A percentile compares a stretch with the other conserved stretches of the same genome.
Evolutionary conservation across 2,888 invertebrate species (phyloP).

Genomic region (Euzophera pinguis): DNA sequence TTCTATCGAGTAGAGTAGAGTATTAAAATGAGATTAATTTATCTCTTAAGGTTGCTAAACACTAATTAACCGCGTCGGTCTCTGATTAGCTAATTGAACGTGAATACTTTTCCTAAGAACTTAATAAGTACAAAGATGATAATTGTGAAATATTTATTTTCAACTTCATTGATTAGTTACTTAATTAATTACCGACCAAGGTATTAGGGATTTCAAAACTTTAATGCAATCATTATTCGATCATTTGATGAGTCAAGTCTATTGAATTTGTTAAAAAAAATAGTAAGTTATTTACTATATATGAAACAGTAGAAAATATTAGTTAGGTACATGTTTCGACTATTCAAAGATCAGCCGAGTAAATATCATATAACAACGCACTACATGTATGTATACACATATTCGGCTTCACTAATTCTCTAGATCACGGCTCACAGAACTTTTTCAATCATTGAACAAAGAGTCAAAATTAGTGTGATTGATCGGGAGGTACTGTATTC

Average conservation of each 20-base stretch:
- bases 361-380: no score
- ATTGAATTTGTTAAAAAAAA: no score
- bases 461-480: neutral
- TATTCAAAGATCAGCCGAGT: no score
- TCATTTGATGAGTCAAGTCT: no score
- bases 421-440: no score
- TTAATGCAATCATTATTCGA: neutral
- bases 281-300: no score
- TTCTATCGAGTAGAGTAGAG: constrained; percentile 43
- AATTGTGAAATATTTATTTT: neutral
- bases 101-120: constrained; percentile 14
- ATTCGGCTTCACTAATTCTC: no score
- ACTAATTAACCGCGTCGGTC: constrained; percentile 45
- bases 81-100: constrained; percentile 39
- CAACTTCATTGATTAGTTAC: neutral
- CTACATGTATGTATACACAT: no score
- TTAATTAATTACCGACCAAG: neutral
- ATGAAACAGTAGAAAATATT: no score
- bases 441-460: neutral
- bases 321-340: no score
- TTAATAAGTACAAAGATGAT: neutral
- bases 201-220: neutral
- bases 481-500: neutral
- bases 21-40: constrained; percentile 64
- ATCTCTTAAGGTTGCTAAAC: constrained; percentile 45